Percentiles rank a stretch among this genome's conserved stretches.
Evolutionary conservation across 2,797 vertebrate genomes (phyloP).

Genomic region (Ctenopoma multispine): DNA sequence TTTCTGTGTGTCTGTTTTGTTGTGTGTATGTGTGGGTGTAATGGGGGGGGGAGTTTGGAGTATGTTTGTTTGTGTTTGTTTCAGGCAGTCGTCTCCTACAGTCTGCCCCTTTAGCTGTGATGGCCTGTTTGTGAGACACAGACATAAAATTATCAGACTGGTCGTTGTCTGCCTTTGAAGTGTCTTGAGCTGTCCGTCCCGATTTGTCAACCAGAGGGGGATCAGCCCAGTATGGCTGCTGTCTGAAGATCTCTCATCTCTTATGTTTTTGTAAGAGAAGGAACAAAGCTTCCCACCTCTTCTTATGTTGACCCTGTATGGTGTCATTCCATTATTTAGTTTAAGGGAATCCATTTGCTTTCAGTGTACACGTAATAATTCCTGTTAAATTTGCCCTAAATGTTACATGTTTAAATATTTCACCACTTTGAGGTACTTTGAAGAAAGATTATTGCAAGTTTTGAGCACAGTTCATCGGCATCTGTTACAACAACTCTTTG

Average conservation of each 20-base stretch:
- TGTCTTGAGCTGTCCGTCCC: slow-evolving; percentile 80
- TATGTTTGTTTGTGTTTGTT: slow-evolving; percentile 82
- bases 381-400: background rate
- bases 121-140: slow-evolving; percentile 81
- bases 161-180: slow-evolving; percentile 80
- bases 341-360: slow-evolving; percentile 11
- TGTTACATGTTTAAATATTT: slow-evolving; percentile 10
- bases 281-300: slow-evolving; percentile 60
- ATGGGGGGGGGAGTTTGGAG: slow-evolving; percentile 48
- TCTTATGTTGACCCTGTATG: slow-evolving; percentile 41
- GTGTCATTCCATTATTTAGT: slow-evolving; percentile 35
- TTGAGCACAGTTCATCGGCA: background rate
- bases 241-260: slow-evolving; percentile 78
- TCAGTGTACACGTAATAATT: slow-evolving; percentile 13
- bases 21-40: slow-evolving; percentile 52
- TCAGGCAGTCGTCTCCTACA: slow-evolving; percentile 80
- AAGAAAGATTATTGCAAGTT: background rate
- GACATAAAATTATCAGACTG: slow-evolving; percentile 83
- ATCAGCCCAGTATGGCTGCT: slow-evolving; percentile 77
- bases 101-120: slow-evolving; percentile 78
- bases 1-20: slow-evolving; percentile 60
- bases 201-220: slow-evolving; percentile 77
- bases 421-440: slow-evolving; percentile 6
- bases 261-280: slow-evolving; percentile 52
- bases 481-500: background rate